phyloP scores from a whole-genome alignment of 2,888 invertebrate genomes.

The Prenolepis imparis region DNA sequence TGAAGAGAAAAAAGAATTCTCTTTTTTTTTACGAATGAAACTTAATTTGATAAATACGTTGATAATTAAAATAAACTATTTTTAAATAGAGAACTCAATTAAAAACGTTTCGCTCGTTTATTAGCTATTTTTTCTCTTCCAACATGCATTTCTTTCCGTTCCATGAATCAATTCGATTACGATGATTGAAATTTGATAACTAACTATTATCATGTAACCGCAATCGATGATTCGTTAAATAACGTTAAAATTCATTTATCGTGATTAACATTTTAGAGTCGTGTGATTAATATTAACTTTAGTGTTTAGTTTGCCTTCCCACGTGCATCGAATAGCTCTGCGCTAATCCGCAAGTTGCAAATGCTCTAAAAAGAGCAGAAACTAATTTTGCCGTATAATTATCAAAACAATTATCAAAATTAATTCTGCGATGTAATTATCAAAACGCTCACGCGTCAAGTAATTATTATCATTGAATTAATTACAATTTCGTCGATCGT shows the following conservation, averaged over 20 bases:
- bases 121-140: conserved; percentile 25
- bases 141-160: neutral
- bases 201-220: conserved; percentile 26
- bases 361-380: neutral
- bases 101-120: conserved; percentile 16
- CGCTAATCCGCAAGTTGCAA: conserved; percentile 19
- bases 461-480: conserved; percentile 1
- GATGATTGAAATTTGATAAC: neutral
- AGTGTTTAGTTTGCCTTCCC: conserved; percentile 12
- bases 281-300: conserved; percentile 51
- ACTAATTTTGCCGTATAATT: conserved; percentile 6
- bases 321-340: conserved; percentile 39
- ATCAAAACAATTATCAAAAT: neutral
- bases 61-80: conserved; percentile 4
- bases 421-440: conserved; percentile 22
- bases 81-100: neutral
- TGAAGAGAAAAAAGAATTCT: neutral
- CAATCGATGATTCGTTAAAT: conserved; percentile 25
- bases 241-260: conserved; percentile 33
- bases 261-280: conserved; percentile 29
- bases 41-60: conserved; percentile 31
- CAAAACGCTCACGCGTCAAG: neutral
- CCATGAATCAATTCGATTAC: conserved; percentile 4
- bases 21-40: neutral
- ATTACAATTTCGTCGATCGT: neutral